phyloP scores from a whole-genome alignment of 2,888 invertebrate genomes.

The Syrista parreyssii region DNA sequence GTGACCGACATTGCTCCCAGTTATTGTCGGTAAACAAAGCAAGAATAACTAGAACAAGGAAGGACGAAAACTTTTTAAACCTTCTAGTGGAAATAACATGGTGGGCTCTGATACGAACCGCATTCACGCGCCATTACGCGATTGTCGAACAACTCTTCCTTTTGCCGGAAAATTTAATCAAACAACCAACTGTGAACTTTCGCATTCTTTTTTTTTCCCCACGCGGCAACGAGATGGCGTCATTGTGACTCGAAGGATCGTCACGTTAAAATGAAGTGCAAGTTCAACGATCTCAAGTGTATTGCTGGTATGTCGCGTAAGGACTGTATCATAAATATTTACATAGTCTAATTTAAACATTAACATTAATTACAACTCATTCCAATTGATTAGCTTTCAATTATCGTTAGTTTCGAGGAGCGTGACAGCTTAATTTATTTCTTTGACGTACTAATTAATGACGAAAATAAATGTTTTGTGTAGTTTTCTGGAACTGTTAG shows the following conservation, averaged over 20 bases:
- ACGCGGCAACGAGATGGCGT: background rate
- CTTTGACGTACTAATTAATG: background rate
- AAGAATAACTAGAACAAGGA: too few relatives aligned
- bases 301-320: constrained; percentile 31
- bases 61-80: too few relatives aligned
- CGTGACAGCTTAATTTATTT: background rate
- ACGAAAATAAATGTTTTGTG: background rate
- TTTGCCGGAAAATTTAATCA: too few relatives aligned
- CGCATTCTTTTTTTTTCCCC: background rate
- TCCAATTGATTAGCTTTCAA: background rate
- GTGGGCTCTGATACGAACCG: too few relatives aligned
- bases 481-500: background rate
- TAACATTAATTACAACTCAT: background rate
- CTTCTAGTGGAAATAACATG: too few relatives aligned
- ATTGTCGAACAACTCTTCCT: constrained; percentile 29
- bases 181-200: background rate
- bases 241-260: constrained; percentile 27
- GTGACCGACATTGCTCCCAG: too few relatives aligned
- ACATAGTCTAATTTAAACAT: background rate
- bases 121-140: constrained; percentile 3
- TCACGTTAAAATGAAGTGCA: constrained; percentile 9
- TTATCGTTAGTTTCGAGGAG: too few relatives aligned
- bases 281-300: constrained; percentile 26
- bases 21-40: too few relatives aligned
- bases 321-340: background rate